These are phyloP conservation scores for Hystrix cristata DNA, from an alignment of 2,113 vertebrate genomes.

Conservation along the genomic window DNA sequence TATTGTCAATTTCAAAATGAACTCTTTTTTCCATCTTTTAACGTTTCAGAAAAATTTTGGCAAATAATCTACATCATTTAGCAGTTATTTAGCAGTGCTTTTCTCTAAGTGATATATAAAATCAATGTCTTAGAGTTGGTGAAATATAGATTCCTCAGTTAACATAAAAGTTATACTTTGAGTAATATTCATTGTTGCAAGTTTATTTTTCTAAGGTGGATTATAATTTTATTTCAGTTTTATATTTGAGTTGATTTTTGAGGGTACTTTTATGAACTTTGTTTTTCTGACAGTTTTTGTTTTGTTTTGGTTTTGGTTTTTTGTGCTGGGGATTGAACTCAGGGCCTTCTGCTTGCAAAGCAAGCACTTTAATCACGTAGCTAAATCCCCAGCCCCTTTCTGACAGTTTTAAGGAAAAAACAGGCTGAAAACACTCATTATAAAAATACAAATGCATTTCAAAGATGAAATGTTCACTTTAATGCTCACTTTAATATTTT, in stretches of 20 bases:
- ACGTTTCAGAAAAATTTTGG: neutral
- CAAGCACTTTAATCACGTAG: no score
- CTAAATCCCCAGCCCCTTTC: neutral
- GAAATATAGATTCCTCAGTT: neutral
- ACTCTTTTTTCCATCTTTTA: neutral
- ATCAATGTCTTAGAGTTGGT: conserved; percentile 1
- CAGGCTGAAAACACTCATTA: neutral
- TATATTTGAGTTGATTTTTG: neutral
- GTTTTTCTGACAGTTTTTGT: conserved; percentile 37
- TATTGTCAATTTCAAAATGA: neutral
- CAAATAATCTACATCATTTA: neutral
- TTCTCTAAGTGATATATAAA: neutral
- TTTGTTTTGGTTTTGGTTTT: no score
- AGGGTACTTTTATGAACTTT: neutral
- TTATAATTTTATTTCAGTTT: conserved; percentile 56
- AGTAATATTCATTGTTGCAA: neutral
- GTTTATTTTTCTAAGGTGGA: conserved; percentile 14
- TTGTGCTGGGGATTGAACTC: no score
- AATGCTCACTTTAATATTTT: conserved; percentile 24
- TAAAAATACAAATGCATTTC: neutral
- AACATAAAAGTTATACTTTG: neutral
- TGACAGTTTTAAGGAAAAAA: conserved; percentile 42
- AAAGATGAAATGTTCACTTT: neutral
- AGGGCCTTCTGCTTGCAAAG: no score
- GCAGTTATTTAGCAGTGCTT: neutral